Percentiles rank a stretch among this genome's conserved stretches.
Evolutionary conservation across 2,113 vertebrate genomes (phyloP).

Genomic region (Sminthopsis crassicaudata): DNA sequence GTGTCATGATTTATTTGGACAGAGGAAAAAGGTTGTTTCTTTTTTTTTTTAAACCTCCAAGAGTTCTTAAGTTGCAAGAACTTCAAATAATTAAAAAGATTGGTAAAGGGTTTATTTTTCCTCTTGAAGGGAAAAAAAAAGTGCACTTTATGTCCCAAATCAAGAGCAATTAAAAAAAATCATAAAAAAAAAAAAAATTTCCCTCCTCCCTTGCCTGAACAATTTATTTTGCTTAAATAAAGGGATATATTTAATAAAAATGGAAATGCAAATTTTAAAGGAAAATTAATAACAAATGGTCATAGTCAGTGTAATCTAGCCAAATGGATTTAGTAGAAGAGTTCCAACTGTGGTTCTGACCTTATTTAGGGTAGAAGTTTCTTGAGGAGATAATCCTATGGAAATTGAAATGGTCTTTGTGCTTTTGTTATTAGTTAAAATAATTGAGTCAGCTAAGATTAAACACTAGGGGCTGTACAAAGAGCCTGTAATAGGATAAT

Average conservation of each 20-base stretch:
- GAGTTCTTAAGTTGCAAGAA: conserved; percentile 16
- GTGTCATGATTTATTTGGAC: conserved; percentile 15
- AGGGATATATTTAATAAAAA: conserved; percentile 11
- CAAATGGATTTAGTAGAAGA: conserved; percentile 45
- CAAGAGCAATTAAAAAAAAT: not conserved
- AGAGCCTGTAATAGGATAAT: conserved; percentile 22
- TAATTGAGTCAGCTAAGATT: conserved; percentile 36
- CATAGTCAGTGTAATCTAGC: conserved; percentile 22
- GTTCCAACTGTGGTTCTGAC: conserved; percentile 46
- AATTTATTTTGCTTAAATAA: conserved; percentile 57
- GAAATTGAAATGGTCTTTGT: conserved; percentile 48
- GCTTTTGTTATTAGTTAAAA: conserved; percentile 7
- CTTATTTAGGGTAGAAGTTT: conserved; percentile 25
- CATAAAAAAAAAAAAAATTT: not conserved
- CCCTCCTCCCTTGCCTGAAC: not conserved
- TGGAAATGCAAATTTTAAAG: conserved; percentile 1
- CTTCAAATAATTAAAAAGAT: conserved; percentile 18
- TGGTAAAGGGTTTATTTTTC: conserved; percentile 28
- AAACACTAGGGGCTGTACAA: not conserved
- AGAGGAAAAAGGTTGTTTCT: not conserved
- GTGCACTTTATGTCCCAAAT: conserved; percentile 13
- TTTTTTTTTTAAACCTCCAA: conserved; percentile 24
- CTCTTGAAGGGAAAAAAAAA: conserved; percentile 14
- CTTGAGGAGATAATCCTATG: conserved; percentile 21
- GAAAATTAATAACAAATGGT: not conserved